Conservation (phyloP, 2,888 invertebrate genomes). For the Helicoverpa assulta region DNA sequence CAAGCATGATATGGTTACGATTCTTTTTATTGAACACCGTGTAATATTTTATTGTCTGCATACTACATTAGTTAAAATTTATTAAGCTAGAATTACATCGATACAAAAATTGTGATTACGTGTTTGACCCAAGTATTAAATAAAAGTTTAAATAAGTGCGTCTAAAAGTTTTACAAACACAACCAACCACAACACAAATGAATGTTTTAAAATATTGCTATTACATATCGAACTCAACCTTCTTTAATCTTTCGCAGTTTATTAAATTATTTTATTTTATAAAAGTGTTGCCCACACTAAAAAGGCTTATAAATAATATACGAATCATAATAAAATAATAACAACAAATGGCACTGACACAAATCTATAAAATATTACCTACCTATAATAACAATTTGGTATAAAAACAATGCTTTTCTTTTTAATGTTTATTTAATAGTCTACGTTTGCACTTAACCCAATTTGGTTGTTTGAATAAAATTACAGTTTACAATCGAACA, state of each 20-base stretch:
- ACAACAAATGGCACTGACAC: constrained; percentile 64
- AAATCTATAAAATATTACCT: constrained; percentile 38
- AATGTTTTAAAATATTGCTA: not conserved
- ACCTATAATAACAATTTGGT: constrained; percentile 48
- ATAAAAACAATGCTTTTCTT: constrained; percentile 38
- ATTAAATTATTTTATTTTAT: constrained; percentile 4
- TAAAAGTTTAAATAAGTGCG: not conserved
- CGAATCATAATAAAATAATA: constrained; percentile 28
- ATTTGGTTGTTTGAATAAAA: not conserved
- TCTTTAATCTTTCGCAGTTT: constrained; percentile 16
- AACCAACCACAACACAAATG: constrained; percentile 1
- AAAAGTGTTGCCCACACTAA: constrained; percentile 3
- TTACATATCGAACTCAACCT: not conserved
- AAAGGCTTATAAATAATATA: constrained; percentile 2
- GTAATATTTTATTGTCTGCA: not conserved
- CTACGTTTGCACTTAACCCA: not conserved
- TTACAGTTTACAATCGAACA: no score
- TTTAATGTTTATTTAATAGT: constrained; percentile 18
- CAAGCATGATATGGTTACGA: not conserved
- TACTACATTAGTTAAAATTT: not conserved
- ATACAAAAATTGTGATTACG: not conserved
- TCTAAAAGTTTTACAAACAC: not conserved
- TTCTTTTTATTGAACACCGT: not conserved
- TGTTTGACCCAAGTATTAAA: not conserved
- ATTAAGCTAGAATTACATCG: not conserved